Evolutionary conservation across 2,797 vertebrate genomes (phyloP).

Genomic region (Phataginus tetradactyla): DNA sequence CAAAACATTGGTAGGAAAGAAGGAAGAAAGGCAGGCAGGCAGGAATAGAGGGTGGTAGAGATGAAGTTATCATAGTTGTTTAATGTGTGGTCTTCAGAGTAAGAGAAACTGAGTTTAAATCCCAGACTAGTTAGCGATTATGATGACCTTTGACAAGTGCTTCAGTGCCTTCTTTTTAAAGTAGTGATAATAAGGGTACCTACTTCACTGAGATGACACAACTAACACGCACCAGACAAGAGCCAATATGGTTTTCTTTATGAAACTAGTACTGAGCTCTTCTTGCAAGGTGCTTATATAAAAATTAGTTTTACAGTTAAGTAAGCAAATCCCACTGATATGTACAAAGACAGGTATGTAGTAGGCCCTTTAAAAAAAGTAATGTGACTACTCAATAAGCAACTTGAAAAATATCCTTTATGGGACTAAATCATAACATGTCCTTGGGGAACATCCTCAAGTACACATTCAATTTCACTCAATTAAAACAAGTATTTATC

Average conservation of each 20-base stretch:
- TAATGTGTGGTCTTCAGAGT: not conserved
- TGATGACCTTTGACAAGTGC: not conserved
- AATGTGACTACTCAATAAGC: not conserved
- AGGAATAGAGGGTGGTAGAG: not conserved
- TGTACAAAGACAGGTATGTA: not conserved
- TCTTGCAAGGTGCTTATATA: not conserved
- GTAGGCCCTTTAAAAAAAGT: not conserved
- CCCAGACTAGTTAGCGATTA: too few relatives aligned
- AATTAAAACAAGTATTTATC: not conserved
- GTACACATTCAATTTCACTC: not conserved
- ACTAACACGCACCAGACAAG: not conserved
- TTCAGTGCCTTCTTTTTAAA: not conserved
- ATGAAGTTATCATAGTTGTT: not conserved
- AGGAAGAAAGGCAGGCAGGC: rapidly evolving
- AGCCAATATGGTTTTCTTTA: not conserved
- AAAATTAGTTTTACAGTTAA: not conserved
- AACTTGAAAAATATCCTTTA: not conserved
- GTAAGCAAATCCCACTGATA: not conserved
- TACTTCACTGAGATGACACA: not conserved
- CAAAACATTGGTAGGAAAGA: not conserved
- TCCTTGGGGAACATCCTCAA: not conserved
- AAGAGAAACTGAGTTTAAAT: not conserved
- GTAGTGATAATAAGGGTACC: too few relatives aligned
- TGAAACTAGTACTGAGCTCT: not conserved
- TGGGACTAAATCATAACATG: not conserved